A percentile compares a stretch with the other conserved stretches of the same genome.
Evolutionary conservation across 2,888 invertebrate genomes (phyloP).

Genomic region (Morpho deidamia): DNA sequence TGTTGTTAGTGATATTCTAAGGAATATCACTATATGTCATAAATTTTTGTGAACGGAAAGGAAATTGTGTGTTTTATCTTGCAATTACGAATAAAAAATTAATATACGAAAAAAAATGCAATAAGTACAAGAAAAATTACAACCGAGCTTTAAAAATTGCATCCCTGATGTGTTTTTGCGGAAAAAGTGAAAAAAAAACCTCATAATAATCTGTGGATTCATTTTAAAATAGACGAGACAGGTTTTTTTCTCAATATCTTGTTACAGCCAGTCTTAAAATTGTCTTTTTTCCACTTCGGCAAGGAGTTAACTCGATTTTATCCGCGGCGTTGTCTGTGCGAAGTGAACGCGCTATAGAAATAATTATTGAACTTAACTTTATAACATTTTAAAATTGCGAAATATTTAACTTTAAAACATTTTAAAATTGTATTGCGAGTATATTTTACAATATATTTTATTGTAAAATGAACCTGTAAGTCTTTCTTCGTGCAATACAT

Average conservation of each 20-base stretch:
- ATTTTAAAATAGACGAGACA: slow-evolving; percentile 32
- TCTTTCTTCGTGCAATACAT: too few relatives aligned
- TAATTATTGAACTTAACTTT: background rate
- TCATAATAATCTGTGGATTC: slow-evolving; percentile 18
- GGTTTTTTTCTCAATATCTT: slow-evolving; percentile 28
- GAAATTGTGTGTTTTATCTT: too few relatives aligned
- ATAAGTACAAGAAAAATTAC: slow-evolving; percentile 1
- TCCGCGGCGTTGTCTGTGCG: slow-evolving; percentile 1
- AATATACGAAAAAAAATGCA: background rate
- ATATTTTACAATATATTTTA: too few relatives aligned
- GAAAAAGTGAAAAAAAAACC: slow-evolving; percentile 8
- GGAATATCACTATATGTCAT: too few relatives aligned
- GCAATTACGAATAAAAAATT: background rate
- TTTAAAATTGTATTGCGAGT: too few relatives aligned
- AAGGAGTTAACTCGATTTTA: slow-evolving; percentile 4
- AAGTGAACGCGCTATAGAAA: background rate
- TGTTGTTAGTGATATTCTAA: too few relatives aligned
- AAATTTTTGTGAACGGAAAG: too few relatives aligned
- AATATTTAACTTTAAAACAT: too few relatives aligned
- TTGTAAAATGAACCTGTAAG: too few relatives aligned
- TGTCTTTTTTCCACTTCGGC: slow-evolving; percentile 31
- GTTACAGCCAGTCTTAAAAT: slow-evolving; percentile 32
- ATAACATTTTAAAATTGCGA: too few relatives aligned
- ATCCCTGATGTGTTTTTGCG: slow-evolving; percentile 18
- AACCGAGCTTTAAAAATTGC: slow-evolving; percentile 7